Evolutionary conservation across 2,113 vertebrate genomes (phyloP), one percentile per base, ranked within the genome.

Genomic region (Notarius quadriscutis): DNA sequence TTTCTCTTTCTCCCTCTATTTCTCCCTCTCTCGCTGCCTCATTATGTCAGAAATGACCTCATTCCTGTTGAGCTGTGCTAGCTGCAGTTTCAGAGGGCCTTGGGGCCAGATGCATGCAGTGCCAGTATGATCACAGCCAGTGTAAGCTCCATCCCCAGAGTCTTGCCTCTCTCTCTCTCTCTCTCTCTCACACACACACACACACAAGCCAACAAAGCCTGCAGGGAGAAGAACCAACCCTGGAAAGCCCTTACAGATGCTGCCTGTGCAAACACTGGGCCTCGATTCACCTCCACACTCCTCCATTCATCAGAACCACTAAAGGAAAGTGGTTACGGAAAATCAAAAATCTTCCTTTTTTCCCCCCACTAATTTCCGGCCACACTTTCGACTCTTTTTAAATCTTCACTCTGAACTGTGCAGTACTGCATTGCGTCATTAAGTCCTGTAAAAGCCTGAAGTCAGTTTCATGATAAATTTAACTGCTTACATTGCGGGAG

Each of bases 51-150:
- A 87, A 77, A 77, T 93, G 92, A 91, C 90, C 92, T 94, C 91
- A 93, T 92, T 92, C 90, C 88, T 92, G 90, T 91, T 92, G 90
- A 93, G 88, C 87, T 65, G 12, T 85, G 89, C 89, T 90, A 89
- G 89, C 88, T 89, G 88, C 90, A 84, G 84, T 89, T 89, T 92
- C 92, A 84, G 67, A 89, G 53, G 92, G 87, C 90, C 91, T 90
- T 84, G 65, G 55, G 92, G 91, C 90, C 88, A 89, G 67, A 91
- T 87, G 85, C 87, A 75, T 87, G 84, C 58, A 86, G 88, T 89
- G 91, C 92, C 90, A 93, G 89, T 91, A 80, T 57, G 87, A 88
- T 91, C 91, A 83, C 62, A 71, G 75, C 87, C 83, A 87, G 85
- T 77, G 79, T 86, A 69, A 83, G 81, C 84, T 78, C 18, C 62